A percentile compares a stretch with the other conserved stretches of the same genome.
phyloP scores from a whole-genome alignment of 2,113 vertebrate species.

The Daubentonia madagascariensis region DNA sequence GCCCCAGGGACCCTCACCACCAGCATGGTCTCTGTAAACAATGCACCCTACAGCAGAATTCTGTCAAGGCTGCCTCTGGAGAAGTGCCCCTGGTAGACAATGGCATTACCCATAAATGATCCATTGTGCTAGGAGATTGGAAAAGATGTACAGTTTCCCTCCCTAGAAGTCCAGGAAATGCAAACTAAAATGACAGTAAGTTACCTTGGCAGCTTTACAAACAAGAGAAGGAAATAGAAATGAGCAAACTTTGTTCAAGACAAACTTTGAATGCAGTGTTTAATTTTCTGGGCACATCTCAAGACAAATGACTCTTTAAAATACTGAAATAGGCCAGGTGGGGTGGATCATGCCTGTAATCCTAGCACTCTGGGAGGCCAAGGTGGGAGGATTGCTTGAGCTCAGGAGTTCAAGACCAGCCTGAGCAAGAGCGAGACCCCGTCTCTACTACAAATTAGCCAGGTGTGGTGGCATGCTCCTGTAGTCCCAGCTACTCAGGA shows the following conservation, averaged over 20 bases:
- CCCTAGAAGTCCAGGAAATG: not conserved
- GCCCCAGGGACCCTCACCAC: not conserved
- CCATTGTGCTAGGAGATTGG: not conserved
- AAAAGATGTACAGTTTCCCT: not conserved
- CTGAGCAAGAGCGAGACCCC: too few relatives aligned
- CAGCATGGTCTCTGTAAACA: not conserved
- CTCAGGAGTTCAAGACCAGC: too few relatives aligned
- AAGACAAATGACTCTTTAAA: not conserved
- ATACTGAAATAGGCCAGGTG: not conserved
- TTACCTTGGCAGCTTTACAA: not conserved
- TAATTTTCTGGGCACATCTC: not conserved
- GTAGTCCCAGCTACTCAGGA: too few relatives aligned
- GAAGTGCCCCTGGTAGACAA: too few relatives aligned
- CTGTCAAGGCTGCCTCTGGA: not conserved
- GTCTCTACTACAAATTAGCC: too few relatives aligned
- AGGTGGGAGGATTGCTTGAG: too few relatives aligned
- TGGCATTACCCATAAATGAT: not conserved
- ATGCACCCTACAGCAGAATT: not conserved
- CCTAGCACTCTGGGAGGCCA: too few relatives aligned
- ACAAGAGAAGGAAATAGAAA: not conserved
- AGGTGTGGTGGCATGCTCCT: too few relatives aligned
- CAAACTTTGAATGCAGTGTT: not conserved
- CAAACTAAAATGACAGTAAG: not conserved
- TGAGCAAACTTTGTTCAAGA: not conserved
- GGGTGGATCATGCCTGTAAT: too few relatives aligned